Evolutionary conservation across 2,113 vertebrate genomes (phyloP), one percentile per base, ranked within the genome.

Genomic region (Phycodurus eques): DNA sequence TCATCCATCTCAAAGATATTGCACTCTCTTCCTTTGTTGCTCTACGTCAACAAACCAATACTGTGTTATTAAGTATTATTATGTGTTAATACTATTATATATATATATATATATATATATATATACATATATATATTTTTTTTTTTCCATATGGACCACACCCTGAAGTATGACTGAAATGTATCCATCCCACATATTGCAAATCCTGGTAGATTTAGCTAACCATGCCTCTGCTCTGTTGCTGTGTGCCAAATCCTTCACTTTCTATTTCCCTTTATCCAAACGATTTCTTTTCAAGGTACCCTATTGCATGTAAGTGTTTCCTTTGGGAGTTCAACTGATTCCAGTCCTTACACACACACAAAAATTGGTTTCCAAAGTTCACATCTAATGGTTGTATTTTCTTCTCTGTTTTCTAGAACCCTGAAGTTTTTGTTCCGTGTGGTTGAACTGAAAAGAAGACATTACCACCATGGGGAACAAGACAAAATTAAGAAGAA

Each of bases 381-480:
- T 78, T 60, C 42, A 76, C 43, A 51, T 13, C 59, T 35, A 14
- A 61, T 1, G 2, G 2, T 0, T 65, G 14, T 75, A 76, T 13
- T 85, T 59, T 31, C 11, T 78, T 63, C 79, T 46, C 31, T 83
- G 5, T 81, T 77, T 71, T 68, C 43, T 44, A 91, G 90, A 88
- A 53, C 88, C 86, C 77, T 91, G 87, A 91, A 65, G 80, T 53
- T 77, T 74, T 77, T 82, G 67, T 69, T 78, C 69, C 77, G 65
- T 71, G 68, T 65, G 79, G 75, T 57, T 77, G 77, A 78, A 67
- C 59, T 73, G 80, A 70, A 80, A 67, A 75, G 51, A 63, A n/a
- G 71, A 77, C 35, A 12, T 69, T 84, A 68, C 70, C 78, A 71
- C 68, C 62, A 35, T 63, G 71, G 73, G 74, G 46, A 78, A 67